Evolutionary conservation across 2,797 vertebrate species (phyloP).

Genomic region (Podarcis lilfordi): DNA sequence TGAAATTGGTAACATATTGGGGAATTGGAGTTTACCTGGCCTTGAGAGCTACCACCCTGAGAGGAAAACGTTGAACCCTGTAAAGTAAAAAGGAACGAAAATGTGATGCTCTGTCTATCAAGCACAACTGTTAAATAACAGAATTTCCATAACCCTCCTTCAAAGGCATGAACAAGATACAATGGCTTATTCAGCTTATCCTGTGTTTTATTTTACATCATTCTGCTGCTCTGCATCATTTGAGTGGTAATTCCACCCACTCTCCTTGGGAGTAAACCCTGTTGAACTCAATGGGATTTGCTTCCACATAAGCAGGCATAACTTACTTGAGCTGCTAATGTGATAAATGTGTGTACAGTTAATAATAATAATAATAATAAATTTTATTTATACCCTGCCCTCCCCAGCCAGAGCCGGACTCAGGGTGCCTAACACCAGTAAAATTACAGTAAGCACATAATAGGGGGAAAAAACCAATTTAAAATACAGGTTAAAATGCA

Average conservation of each 20-base stretch:
- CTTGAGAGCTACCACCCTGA: neutral
- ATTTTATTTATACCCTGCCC: no score
- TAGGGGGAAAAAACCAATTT: no score
- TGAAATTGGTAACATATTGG: neutral
- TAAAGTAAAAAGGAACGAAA: neutral
- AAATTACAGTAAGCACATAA: no score
- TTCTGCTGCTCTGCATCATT: neutral
- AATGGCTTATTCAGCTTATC: neutral
- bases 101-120: neutral
- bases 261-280: neutral
- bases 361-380: no score
- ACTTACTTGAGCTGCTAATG: no score
- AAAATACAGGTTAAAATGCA: no score
- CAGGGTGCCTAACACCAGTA: no score
- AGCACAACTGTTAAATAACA: neutral
- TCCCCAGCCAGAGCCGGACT: no score
- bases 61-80: constrained; percentile 3
- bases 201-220: neutral
- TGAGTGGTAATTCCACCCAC: neutral
- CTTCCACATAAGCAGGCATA: neutral
- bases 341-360: no score
- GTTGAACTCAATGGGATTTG: neutral
- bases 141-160: neutral
- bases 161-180: neutral
- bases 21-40: neutral